These are phyloP conservation scores for Troides oblongomaculatus DNA, from an alignment of 2,888 invertebrate genomes.

Conservation along the genomic window DNA sequence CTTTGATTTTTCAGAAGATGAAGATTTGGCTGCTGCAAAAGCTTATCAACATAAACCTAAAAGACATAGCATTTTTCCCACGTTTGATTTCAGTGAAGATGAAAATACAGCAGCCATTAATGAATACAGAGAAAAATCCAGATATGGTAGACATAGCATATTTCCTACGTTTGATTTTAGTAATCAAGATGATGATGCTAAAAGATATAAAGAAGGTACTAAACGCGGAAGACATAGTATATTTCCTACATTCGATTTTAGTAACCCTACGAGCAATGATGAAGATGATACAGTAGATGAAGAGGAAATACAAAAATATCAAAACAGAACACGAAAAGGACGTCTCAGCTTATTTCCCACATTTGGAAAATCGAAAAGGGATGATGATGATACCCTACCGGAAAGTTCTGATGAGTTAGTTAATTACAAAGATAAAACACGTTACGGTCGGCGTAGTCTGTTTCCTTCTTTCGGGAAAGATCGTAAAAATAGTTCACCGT, in stretches of 20 bases:
- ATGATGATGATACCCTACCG: slow-evolving; percentile 63
- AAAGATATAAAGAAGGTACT: slow-evolving; percentile 64
- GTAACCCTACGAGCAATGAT: slow-evolving; percentile 55
- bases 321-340: slow-evolving; percentile 67
- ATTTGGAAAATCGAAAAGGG: slow-evolving; percentile 56
- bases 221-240: slow-evolving; percentile 66
- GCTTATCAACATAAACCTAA: slow-evolving; percentile 60
- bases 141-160: slow-evolving; percentile 63
- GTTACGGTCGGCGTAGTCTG: slow-evolving; percentile 60
- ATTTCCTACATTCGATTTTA: slow-evolving; percentile 68
- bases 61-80: slow-evolving; percentile 65
- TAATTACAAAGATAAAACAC: slow-evolving; percentile 68
- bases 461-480: slow-evolving; percentile 71
- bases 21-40: slow-evolving; percentile 53
- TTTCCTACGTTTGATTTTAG: slow-evolving; percentile 71
- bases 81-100: slow-evolving; percentile 65
- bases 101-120: slow-evolving; percentile 49
- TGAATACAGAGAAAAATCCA: slow-evolving; percentile 62
- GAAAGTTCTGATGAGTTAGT: slow-evolving; percentile 72
- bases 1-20: slow-evolving; percentile 70
- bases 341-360: slow-evolving; percentile 68
- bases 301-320: slow-evolving; percentile 67
- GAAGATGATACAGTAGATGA: slow-evolving; percentile 66
- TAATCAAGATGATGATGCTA: slow-evolving; percentile 59
- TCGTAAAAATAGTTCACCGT: slow-evolving; percentile 58